Evolutionary conservation across 2,113 vertebrate genomes (phyloP).

Genomic region (Sapayoa aenigma): DNA sequence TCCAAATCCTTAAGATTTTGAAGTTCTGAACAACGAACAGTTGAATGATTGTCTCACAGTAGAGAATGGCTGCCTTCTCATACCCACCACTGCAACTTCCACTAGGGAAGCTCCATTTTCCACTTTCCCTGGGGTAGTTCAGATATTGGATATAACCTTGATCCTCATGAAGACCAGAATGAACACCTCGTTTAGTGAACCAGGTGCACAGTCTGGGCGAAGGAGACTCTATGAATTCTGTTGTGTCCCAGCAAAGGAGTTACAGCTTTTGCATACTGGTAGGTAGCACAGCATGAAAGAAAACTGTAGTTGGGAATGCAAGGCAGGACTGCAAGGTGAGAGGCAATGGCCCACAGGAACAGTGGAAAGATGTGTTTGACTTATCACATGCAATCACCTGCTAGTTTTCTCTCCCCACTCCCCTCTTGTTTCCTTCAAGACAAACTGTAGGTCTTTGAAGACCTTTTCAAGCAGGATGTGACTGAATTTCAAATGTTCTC

Average conservation of each 20-base stretch:
- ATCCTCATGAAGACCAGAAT: neutral
- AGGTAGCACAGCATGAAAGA: neutral
- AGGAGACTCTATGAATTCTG: neutral
- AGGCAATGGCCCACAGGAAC: neutral
- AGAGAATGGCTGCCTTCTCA: neutral
- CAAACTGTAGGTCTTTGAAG: neutral
- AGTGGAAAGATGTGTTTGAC: neutral
- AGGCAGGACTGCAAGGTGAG: neutral
- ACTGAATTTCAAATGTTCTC: neutral
- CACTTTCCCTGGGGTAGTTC: neutral
- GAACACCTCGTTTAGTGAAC: neutral
- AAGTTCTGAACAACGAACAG: neutral
- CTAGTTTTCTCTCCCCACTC: neutral
- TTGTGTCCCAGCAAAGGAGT: neutral
- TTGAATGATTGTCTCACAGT: rapidly evolving
- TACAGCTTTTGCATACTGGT: neutral
- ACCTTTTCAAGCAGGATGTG: slow-evolving; percentile 1
- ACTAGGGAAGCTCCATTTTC: neutral
- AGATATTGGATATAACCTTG: neutral
- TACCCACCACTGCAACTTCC: neutral
- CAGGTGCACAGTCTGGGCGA: neutral
- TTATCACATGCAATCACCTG: neutral
- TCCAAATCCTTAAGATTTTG: neutral
- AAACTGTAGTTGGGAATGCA: neutral
- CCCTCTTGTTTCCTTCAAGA: neutral